Evolutionary conservation across 2,113 vertebrate genomes (phyloP), one percentile per base, ranked within the genome.

Genomic region (Aptenodytes forsteri): DNA sequence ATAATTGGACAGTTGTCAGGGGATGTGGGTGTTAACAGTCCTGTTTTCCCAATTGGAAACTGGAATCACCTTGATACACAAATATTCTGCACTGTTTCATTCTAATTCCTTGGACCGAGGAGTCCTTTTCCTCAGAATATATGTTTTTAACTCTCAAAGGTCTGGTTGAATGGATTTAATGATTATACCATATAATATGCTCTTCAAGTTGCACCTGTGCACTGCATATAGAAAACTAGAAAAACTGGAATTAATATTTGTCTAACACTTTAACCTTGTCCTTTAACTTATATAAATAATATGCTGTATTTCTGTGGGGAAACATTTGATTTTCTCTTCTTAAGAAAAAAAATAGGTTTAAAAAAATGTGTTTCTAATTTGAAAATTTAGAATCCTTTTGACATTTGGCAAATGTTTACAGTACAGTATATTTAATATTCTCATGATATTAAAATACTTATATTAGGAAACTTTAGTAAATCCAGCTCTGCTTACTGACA

Each of bases 1-100:
- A 99, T 99, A 99, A 99, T 99, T 99, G 99, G 99, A 99, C 98
- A 99, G 99, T 99, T 99, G 99, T 99, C 99, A 99, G 95, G 99
- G 99, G 99, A 99, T 98, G 98, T 98, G 98, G 98, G 98, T 98
- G 98, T 98, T 99, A 99, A 99, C 98, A 98, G 98, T 98, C 98
- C 98, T 98, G 97, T 98, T 98, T 98, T 98, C 98, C 98, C 98
- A 98, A 97, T 98, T 98, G 98, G 98, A 98, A 98, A 98, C 97
- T 98, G 98, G 98, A 98, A 98, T 99, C 98, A 98, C 99, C 98
- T 99, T 99, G 97, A 98, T 99, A 98, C 98, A 98, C 98, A 99
- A 98, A 99, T 98, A 98, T 98, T 98, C 98, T 98, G 97, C 97
- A 95, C 98, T 96, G 97, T 98, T 98, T 98, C 98, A 98, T 98